A percentile compares a stretch with the other conserved stretches of the same genome.
Conservation (phyloP, 1,140 invertebrate species). For the Drosophila nannoptera region DNA sequence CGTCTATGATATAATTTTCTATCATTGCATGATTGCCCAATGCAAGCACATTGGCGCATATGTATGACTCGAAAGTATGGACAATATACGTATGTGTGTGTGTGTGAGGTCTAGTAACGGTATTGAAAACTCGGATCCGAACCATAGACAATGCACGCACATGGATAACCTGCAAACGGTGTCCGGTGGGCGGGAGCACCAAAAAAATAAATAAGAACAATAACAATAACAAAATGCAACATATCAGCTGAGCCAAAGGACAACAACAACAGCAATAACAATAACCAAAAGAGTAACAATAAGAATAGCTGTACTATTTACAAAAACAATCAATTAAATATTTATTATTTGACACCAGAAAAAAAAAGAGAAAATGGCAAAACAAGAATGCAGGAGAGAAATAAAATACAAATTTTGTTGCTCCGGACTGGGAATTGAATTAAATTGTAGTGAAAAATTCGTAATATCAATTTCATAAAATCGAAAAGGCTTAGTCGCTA, state of each 20-base stretch:
- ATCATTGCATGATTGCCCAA: no score
- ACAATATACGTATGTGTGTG: conserved; percentile 26
- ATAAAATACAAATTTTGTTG: neutral
- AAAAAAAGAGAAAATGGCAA: neutral
- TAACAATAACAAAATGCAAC: conserved; percentile 18
- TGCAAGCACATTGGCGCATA: no score
- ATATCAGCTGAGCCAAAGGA: conserved; percentile 6
- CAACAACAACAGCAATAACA: conserved; percentile 11
- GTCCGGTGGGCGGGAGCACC: conserved; percentile 56
- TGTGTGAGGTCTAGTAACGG: conserved; percentile 64
- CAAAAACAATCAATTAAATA: conserved; percentile 12
- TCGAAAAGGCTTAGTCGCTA: conserved; percentile 63
- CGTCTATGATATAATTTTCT: no score
- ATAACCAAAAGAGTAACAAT: conserved; percentile 10
- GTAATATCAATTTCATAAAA: conserved; percentile 27
- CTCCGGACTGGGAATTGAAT: neutral
- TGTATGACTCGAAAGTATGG: no score
- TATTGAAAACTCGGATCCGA: conserved; percentile 74
- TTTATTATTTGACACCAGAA: conserved; percentile 45
- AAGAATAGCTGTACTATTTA: conserved; percentile 2
- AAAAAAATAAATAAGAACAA: conserved; percentile 31
- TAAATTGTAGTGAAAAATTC: neutral
- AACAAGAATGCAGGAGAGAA: neutral
- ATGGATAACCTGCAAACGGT: conserved; percentile 75
- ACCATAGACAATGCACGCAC: conserved; percentile 76